A percentile compares a stretch with the other conserved stretches of the same genome.
phyloP scores from a whole-genome alignment of 2,888 invertebrate genomes.

The Phaedon cochleariae region DNA sequence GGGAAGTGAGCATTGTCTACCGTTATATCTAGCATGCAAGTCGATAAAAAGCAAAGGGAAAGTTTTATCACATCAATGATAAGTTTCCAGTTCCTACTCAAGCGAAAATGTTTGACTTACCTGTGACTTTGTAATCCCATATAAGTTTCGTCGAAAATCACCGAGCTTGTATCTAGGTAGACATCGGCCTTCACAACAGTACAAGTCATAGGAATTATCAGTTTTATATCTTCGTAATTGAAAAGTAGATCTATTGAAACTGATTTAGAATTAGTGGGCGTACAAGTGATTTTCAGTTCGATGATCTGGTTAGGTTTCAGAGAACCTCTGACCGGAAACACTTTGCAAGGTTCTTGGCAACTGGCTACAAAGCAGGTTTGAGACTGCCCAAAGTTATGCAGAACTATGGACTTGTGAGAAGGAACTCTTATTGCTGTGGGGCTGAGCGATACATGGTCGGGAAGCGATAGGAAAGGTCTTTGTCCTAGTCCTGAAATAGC shows the following conservation, averaged over 20 bases:
- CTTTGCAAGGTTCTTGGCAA: conserved; percentile 63
- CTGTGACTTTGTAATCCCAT: conserved; percentile 65
- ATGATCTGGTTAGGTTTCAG: conserved; percentile 64
- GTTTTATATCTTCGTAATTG: conserved; percentile 20
- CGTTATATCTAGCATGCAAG: too few species aligned
- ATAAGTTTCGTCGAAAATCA: conserved; percentile 68
- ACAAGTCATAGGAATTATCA: conserved; percentile 48
- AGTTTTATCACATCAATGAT: too few species aligned
- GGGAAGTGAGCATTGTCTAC: too few species aligned
- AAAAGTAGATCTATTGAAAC: conserved; percentile 21
- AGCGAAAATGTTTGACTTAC: neutral
- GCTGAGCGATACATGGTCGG: conserved; percentile 66
- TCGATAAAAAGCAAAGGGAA: too few species aligned
- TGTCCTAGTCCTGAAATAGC: conserved; percentile 64
- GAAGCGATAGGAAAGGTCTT: conserved; percentile 68
- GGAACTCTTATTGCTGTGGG: conserved; percentile 65
- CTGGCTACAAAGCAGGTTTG: conserved; percentile 63
- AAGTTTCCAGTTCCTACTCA: too few species aligned
- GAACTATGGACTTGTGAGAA: conserved; percentile 62
- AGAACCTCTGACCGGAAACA: conserved; percentile 65
- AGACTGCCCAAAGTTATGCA: conserved; percentile 67
- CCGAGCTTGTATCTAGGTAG: conserved; percentile 63
- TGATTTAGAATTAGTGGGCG: conserved; percentile 55
- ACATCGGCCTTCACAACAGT: conserved; percentile 64
- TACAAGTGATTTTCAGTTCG: conserved; percentile 65